Evolutionary conservation across 2,797 vertebrate species (phyloP).

Genomic region (Balearica regulorum): DNA sequence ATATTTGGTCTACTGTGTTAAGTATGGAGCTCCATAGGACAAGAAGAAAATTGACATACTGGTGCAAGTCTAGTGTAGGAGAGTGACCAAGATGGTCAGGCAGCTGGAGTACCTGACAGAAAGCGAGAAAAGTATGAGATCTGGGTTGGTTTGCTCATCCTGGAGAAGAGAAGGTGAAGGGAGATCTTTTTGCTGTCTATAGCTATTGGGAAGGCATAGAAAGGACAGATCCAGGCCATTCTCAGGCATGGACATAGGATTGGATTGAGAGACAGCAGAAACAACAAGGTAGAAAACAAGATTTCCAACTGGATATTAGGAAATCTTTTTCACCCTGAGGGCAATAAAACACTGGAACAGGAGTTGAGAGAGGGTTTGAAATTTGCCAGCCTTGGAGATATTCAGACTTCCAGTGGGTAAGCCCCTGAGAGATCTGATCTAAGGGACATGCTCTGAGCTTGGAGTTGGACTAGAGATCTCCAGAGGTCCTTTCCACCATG

Average conservation of each 20-base stretch:
- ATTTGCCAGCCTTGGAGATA: not conserved
- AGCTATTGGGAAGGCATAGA: not conserved
- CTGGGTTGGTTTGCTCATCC: not conserved
- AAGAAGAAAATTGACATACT: not conserved
- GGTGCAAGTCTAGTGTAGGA: not conserved
- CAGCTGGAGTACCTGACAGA: not conserved
- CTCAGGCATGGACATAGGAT: not conserved
- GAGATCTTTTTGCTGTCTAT: not conserved
- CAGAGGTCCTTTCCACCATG: not conserved
- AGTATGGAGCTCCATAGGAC: not conserved
- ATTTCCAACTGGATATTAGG: not conserved
- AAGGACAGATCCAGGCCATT: not conserved
- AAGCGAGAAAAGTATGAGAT: not conserved
- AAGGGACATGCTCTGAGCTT: not conserved
- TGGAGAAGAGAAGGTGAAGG: not conserved
- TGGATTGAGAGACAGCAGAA: not conserved
- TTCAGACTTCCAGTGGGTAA: not conserved
- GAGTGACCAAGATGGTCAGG: not conserved
- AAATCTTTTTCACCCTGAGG: not conserved
- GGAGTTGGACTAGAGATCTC: not conserved
- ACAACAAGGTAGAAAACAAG: not conserved
- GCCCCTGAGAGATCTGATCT: not conserved
- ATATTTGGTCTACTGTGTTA: not conserved
- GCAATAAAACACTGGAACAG: not conserved
- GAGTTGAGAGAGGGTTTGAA: not conserved